phyloP scores from a whole-genome alignment of 2,113 vertebrate genomes.

The Melanocharis versteri region DNA sequence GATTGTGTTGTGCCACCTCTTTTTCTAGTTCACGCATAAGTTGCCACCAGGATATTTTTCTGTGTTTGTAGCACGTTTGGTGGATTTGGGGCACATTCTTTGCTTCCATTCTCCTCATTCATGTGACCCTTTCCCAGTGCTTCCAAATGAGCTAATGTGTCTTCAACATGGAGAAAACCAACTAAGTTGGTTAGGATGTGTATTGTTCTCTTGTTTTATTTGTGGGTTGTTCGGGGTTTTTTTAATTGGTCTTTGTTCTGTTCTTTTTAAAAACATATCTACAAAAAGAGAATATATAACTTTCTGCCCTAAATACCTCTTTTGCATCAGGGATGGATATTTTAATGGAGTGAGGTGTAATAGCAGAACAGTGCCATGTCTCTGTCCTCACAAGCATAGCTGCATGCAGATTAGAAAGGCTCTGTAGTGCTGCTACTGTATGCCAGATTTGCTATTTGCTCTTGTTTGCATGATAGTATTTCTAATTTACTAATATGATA shows the following conservation, averaged over 20 bases:
- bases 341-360: slow-evolving; percentile 22
- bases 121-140: slow-evolving; percentile 14
- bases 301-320: slow-evolving; percentile 39
- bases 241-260: slow-evolving; percentile 31
- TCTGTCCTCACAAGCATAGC: slow-evolving; percentile 57
- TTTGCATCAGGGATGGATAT: slow-evolving; percentile 43
- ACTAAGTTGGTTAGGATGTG: slow-evolving; percentile 7
- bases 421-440: slow-evolving; percentile 70
- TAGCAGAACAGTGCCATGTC: slow-evolving; percentile 37
- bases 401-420: slow-evolving; percentile 76
- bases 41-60: background rate
- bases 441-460: slow-evolving; percentile 74
- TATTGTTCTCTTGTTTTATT: slow-evolving; percentile 36
- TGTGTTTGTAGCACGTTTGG: slow-evolving; percentile 1
- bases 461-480: slow-evolving; percentile 78
- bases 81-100: slow-evolving; percentile 20
- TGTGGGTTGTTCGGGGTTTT: background rate
- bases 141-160: slow-evolving; percentile 27
- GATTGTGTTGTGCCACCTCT: slow-evolving; percentile 31
- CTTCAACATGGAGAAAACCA: background rate
- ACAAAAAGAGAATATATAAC: slow-evolving; percentile 25
- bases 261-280: slow-evolving; percentile 6
- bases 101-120: slow-evolving; percentile 14
- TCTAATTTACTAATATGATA: slow-evolving; percentile 77
- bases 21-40: slow-evolving; percentile 1